Percentiles rank a stretch among this genome's conserved stretches.
These are phyloP conservation scores for Sphinx pinastri DNA, from an alignment of 2,888 invertebrate genomes.

Conservation along the genomic window DNA sequence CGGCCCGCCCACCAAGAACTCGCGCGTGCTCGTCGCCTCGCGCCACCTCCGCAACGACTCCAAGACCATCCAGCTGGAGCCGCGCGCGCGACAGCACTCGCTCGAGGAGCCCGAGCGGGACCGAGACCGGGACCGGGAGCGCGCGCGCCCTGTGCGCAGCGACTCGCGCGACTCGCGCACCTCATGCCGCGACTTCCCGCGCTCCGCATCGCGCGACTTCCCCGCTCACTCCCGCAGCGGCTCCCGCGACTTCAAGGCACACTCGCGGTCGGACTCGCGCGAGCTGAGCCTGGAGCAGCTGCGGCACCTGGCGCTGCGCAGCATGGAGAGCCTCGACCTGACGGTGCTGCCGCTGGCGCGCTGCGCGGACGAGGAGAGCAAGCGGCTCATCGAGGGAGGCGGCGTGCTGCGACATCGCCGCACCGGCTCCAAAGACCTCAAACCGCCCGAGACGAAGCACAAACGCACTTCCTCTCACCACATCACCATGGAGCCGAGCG, in stretches of 20 bases:
- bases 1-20: conserved; percentile 53
- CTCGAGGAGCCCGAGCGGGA: conserved; percentile 55
- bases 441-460: conserved; percentile 64
- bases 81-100: conserved; percentile 77
- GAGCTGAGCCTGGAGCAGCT: conserved; percentile 78
- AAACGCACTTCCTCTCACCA: conserved; percentile 80
- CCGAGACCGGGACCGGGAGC: conserved; percentile 34
- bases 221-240: conserved; percentile 55
- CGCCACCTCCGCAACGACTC: conserved; percentile 85
- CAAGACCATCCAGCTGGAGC: conserved; percentile 86
- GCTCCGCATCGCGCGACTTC: conserved; percentile 48
- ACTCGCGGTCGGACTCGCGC: conserved; percentile 82
- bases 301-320: conserved; percentile 74
- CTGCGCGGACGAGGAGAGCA: conserved; percentile 75
- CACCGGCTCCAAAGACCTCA: conserved; percentile 84
- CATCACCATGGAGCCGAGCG: conserved; percentile 73
- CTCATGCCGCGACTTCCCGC: conserved; percentile 51
- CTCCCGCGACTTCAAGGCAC: conserved; percentile 63
- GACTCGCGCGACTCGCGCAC: conserved; percentile 47
- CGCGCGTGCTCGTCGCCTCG: conserved; percentile 79
- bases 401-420: conserved; percentile 83
- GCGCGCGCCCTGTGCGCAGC: conserved; percentile 51
- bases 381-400: conserved; percentile 70
- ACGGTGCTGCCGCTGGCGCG: conserved; percentile 67
- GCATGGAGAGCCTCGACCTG: conserved; percentile 76